A percentile compares a stretch with the other conserved stretches of the same genome.
Evolutionary conservation across 2,888 invertebrate genomes (phyloP).

Genomic region (Oxystoma pomonae): DNA sequence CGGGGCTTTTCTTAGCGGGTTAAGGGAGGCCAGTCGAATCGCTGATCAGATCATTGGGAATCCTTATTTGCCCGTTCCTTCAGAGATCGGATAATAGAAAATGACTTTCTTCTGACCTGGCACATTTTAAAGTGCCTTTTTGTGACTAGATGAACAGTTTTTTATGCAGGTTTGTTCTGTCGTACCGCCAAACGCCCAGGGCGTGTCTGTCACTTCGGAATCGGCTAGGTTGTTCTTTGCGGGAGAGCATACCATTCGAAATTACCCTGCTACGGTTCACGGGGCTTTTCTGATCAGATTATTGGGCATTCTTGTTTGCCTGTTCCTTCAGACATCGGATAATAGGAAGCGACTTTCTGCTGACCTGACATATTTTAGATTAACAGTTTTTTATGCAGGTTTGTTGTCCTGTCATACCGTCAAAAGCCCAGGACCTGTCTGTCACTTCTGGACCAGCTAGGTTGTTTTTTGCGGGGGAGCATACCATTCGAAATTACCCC

Average conservation of each 20-base stretch:
- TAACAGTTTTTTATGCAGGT: too few species aligned
- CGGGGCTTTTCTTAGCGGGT: slow-evolving; percentile 93
- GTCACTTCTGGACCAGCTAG: slow-evolving; percentile 48
- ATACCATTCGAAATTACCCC: slow-evolving; percentile 96
- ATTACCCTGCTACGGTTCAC: slow-evolving; percentile 98
- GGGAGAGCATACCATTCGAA: slow-evolving; percentile 97
- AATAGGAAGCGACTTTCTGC: too few species aligned
- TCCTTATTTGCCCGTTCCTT: slow-evolving; percentile 57
- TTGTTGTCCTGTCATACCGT: slow-evolving; percentile 82
- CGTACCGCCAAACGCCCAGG: slow-evolving; percentile 58
- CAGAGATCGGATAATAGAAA: slow-evolving; percentile 66
- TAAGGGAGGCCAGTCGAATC: slow-evolving; percentile 93
- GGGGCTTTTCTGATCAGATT: slow-evolving; percentile 94
- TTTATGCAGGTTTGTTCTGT: slow-evolving; percentile 98
- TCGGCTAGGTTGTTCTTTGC: slow-evolving; percentile 63
- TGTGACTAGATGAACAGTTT: too few species aligned
- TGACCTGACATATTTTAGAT: too few species aligned
- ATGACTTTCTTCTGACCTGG: too few species aligned
- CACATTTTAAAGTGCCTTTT: too few species aligned
- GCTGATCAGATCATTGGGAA: slow-evolving; percentile 85
- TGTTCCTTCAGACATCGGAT: slow-evolving; percentile 45
- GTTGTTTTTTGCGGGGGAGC: slow-evolving; percentile 84
- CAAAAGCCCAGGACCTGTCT: slow-evolving; percentile 49
- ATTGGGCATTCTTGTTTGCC: slow-evolving; percentile 69
- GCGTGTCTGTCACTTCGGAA: slow-evolving; percentile 42